Percentiles rank a stretch among this genome's conserved stretches.
Conservation (phyloP, 2,113 vertebrate genomes). For the Emydura subglobosa region DNA sequence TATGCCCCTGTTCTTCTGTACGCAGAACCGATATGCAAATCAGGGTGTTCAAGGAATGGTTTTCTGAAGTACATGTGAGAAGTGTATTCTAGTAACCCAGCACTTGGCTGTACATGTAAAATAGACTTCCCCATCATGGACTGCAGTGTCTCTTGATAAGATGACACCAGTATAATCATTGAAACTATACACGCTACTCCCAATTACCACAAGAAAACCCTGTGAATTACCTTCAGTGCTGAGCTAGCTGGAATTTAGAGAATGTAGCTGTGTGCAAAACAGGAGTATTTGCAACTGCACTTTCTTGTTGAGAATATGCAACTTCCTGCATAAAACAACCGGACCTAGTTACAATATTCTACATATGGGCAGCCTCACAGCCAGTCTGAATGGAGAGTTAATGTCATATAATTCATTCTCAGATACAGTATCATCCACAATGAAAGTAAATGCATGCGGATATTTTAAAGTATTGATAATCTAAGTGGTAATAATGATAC, state of each 20-base stretch:
- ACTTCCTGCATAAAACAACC: fast-evolving
- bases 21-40: slow-evolving; percentile 57
- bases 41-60: background rate
- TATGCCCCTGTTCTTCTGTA: slow-evolving; percentile 28
- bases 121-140: slow-evolving; percentile 68
- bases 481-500: background rate
- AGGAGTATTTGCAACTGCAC: fast-evolving
- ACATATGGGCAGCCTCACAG: background rate
- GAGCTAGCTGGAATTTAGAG: background rate
- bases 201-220: slow-evolving; percentile 54
- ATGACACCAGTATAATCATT: slow-evolving; percentile 61
- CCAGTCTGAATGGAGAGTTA: fast-evolving
- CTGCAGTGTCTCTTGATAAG: slow-evolving; percentile 59
- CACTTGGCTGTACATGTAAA: slow-evolving; percentile 46
- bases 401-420: fast-evolving
- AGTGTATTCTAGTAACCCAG: slow-evolving; percentile 22
- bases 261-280: background rate
- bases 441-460: background rate
- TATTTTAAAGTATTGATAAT: background rate
- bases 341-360: background rate
- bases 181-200: slow-evolving; percentile 35
- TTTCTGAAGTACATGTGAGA: slow-evolving; percentile 54
- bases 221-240: background rate
- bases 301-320: background rate
- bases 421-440: fast-evolving